A percentile compares a stretch with the other conserved stretches of the same genome.
Conservation (phyloP, 2,113 vertebrate species). For the Xenopus tropicalis region UCB_Xtro_10.0 CM004450.2:69417501-69418000, state of each 20-base stretch:
- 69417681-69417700: constrained; percentile 97
- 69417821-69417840: constrained; percentile 81
- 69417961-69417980: neutral
- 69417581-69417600: constrained; percentile 72
- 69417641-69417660: constrained; percentile 96
- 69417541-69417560: constrained; percentile 48
- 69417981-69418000: neutral
- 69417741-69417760: constrained; percentile 99
- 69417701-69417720: constrained; percentile 89
- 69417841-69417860: constrained; percentile 82
- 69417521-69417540: constrained; percentile 3
- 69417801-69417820: constrained; percentile 90
- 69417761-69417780: constrained; percentile 99
- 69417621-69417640: constrained; percentile 85
- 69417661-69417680: constrained; percentile 94
- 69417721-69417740: constrained; percentile 98
- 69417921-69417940: constrained; percentile 64
- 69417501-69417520: constrained; percentile 3
- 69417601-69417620: constrained; percentile 70
- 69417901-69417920: constrained; percentile 74
- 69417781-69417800: constrained; percentile 96
- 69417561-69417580: constrained; percentile 75
- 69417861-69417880: constrained; percentile 88
- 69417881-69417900: constrained; percentile 78
- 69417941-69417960: neutral